A percentile compares a stretch with the other conserved stretches of the same genome.
Conservation (phyloP, 1,140 invertebrate species). For the Stegodyphus mimosarum region DNA sequence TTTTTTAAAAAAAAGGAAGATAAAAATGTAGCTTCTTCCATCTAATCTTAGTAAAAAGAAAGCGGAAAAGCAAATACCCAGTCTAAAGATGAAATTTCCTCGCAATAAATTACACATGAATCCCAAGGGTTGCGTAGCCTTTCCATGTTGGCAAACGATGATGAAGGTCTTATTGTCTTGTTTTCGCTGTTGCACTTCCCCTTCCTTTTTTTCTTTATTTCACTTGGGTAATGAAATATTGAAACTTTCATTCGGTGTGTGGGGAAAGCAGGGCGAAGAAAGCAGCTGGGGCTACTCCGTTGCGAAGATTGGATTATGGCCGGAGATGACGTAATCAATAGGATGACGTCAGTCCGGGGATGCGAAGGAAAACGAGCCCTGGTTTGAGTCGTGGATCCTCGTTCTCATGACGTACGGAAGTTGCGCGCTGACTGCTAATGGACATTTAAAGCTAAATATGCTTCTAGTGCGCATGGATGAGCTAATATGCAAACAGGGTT, state of each 20-base stretch:
- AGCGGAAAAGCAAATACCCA: conserved; percentile 1
- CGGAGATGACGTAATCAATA: conserved; percentile 61
- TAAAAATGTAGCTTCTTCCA: too few species aligned
- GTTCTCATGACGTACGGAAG: too few species aligned
- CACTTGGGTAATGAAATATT: conserved; percentile 59
- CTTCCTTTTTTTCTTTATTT: conserved; percentile 35
- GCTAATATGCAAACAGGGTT: too few species aligned
- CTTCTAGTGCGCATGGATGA: too few species aligned
- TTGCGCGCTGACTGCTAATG: too few species aligned
- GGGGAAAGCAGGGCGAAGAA: neutral
- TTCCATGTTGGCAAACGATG: conserved; percentile 39
- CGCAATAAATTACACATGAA: conserved; percentile 34
- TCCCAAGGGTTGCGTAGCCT: neutral
- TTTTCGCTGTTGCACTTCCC: neutral
- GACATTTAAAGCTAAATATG: too few species aligned
- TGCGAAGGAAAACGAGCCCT: conserved; percentile 33
- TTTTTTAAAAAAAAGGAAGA: too few species aligned
- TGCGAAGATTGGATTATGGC: conserved; percentile 60
- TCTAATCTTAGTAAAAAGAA: neutral
- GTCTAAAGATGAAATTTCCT: conserved; percentile 11
- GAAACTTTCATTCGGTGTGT: conserved; percentile 38
- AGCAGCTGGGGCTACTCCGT: conserved; percentile 43
- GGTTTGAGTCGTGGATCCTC: conserved; percentile 16
- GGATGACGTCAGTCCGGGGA: conserved; percentile 48
- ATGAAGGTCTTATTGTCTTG: conserved; percentile 31